Evolutionary conservation across 2,888 invertebrate species (phyloP).

Genomic region (Uloborus plumipes): DNA sequence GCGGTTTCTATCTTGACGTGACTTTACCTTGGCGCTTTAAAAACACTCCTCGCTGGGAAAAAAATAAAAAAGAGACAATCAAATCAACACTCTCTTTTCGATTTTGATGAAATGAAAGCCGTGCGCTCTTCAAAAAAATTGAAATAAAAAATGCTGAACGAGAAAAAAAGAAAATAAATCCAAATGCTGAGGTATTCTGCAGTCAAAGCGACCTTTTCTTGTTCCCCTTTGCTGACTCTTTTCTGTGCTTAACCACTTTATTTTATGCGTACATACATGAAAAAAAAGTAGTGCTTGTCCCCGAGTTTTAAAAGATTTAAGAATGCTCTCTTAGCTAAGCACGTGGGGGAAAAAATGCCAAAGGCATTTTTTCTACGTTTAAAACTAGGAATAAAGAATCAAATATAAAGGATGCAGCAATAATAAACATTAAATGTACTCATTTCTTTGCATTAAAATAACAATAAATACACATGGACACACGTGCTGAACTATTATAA

Average conservation of each 20-base stretch:
- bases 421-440: too few species aligned
- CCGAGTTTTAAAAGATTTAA: too few species aligned
- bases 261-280: background rate
- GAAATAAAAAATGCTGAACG: conserved; percentile 24
- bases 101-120: conserved; percentile 62
- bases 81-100: conserved; percentile 61
- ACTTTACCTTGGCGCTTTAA: conserved; percentile 49
- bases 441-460: too few species aligned
- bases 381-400: too few species aligned
- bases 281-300: too few species aligned
- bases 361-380: too few species aligned
- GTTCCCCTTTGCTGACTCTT: conserved; percentile 20
- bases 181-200: conserved; percentile 14
- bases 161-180: conserved; percentile 31
- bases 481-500: too few species aligned
- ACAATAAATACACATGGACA: too few species aligned
- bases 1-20: conserved; percentile 55
- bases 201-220: conserved; percentile 46
- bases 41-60: conserved; percentile 27
- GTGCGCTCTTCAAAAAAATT: conserved; percentile 38
- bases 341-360: too few species aligned
- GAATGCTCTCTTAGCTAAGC: too few species aligned
- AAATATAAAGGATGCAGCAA: too few species aligned
- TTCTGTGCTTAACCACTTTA: conserved; percentile 18
- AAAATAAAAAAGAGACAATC: conserved; percentile 46